Percentiles rank a stretch among this genome's conserved stretches.
phyloP scores from a whole-genome alignment of 2,113 vertebrate species.

The Otis tarda region DNA sequence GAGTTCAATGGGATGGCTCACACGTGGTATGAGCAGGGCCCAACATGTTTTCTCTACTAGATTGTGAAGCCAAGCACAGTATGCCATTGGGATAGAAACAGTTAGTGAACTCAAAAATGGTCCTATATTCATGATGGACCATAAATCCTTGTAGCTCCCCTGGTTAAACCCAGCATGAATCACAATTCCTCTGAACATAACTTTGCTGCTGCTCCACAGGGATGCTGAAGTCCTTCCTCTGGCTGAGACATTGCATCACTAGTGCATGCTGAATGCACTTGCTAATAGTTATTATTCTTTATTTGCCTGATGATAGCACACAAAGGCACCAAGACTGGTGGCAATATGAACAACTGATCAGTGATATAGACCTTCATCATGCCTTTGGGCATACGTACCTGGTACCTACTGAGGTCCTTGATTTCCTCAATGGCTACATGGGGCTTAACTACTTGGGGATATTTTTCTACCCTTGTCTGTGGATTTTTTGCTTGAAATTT shows the following conservation, averaged over 20 bases:
- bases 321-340: not conserved
- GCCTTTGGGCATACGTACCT: not conserved
- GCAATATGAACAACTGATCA: not conserved
- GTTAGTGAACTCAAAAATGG: not conserved
- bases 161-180: not conserved
- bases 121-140: not conserved
- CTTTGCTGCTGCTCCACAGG: not conserved
- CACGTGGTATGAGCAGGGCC: not conserved
- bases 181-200: not conserved
- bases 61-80: not conserved
- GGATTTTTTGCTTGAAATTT: not conserved
- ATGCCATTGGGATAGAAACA: not conserved
- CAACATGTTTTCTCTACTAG: not conserved
- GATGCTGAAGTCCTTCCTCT: not conserved
- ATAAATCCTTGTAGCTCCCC: not conserved
- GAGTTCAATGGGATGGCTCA: not conserved
- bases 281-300: not conserved
- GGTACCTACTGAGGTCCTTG: not conserved
- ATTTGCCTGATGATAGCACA: not conserved
- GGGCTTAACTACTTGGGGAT: not conserved
- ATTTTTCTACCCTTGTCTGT: not conserved
- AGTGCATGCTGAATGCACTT: not conserved
- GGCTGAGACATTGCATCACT: not conserved
- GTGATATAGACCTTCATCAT: not conserved
- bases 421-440: not conserved